A percentile compares a stretch with the other conserved stretches of the same genome.
phyloP scores from a whole-genome alignment of 2,113 vertebrate genomes.

The Ascaphus truei region DNA sequence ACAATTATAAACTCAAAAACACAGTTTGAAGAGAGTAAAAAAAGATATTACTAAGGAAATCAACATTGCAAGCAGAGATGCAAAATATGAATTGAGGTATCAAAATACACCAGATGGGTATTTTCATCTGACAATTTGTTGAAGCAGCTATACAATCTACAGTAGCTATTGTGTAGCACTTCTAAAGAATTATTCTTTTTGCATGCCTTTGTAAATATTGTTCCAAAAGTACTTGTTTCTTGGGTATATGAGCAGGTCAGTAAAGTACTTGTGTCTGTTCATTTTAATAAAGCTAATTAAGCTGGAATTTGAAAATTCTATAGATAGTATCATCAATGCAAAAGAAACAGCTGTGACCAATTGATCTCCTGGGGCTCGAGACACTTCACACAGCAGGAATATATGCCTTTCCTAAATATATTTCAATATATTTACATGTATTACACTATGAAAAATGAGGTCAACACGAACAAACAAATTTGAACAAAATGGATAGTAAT shows the following conservation, averaged over 20 bases:
- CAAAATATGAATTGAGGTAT: no score
- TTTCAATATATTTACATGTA: constrained; percentile 33
- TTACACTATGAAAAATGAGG: constrained; percentile 22
- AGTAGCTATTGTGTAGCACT: no score
- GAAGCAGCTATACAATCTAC: no score
- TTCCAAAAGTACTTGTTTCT: constrained; percentile 3
- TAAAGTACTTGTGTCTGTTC: constrained; percentile 20
- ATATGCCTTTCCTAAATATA: constrained; percentile 1
- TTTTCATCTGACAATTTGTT: no score
- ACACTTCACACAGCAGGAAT: constrained; percentile 21
- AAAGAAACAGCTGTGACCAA: constrained; percentile 30
- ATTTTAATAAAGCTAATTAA: constrained; percentile 35
- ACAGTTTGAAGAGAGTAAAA: no score
- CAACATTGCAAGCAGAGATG: no score
- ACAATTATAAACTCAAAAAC: no score
- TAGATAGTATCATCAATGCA: constrained; percentile 14
- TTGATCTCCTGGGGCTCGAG: constrained; percentile 27
- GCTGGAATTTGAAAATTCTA: constrained; percentile 7
- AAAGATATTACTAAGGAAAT: no score
- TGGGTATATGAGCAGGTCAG: neutral
- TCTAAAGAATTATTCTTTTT: neutral
- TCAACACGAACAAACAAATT: constrained; percentile 7
- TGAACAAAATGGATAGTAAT: neutral
- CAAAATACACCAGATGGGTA: no score
- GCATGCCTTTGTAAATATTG: neutral